phyloP scores from a whole-genome alignment of 2,797 vertebrate species.

The Rhinatrema bivittatum region DNA sequence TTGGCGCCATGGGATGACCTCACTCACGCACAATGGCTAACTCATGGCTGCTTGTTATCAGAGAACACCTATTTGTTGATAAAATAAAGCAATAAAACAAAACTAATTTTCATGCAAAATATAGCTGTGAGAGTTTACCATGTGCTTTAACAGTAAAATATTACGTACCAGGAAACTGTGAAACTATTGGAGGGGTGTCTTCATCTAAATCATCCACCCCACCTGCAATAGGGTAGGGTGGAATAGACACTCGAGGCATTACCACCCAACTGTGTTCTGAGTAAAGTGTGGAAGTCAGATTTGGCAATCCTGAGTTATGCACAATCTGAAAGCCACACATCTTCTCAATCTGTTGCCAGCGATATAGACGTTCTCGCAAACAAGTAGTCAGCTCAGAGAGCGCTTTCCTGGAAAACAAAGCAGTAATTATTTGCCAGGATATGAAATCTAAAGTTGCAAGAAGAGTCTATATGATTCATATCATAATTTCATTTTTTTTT shows the following conservation, averaged over 20 bases:
- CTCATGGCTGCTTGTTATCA: no score
- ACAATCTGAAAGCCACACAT: constrained; percentile 91
- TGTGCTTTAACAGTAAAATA: not conserved
- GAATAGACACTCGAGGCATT: constrained; percentile 91
- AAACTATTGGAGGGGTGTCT: constrained; percentile 91
- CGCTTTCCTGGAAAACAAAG: constrained; percentile 68
- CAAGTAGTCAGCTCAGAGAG: constrained; percentile 92
- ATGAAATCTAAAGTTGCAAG: not conserved
- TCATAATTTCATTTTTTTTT: no score
- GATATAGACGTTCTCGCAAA: constrained; percentile 90
- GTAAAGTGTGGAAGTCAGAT: constrained; percentile 87
- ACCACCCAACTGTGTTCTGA: constrained; percentile 98
- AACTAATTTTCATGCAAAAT: no score
- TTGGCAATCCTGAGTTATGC: constrained; percentile 89
- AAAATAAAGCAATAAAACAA: no score
- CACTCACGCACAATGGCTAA: no score
- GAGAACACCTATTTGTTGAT: no score
- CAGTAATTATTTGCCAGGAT: not conserved
- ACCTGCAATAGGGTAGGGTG: constrained; percentile 92
- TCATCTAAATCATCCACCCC: constrained; percentile 97
- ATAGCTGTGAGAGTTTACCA: no score
- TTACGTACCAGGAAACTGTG: constrained; percentile 83
- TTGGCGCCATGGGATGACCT: no score
- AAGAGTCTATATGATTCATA: not conserved
- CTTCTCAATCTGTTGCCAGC: constrained; percentile 98